Percentiles rank a stretch among this genome's conserved stretches.
These are phyloP conservation scores for Halcyon smyrnensis DNA, from an alignment of 2,797 vertebrate genomes.

Conservation along the genomic window DNA sequence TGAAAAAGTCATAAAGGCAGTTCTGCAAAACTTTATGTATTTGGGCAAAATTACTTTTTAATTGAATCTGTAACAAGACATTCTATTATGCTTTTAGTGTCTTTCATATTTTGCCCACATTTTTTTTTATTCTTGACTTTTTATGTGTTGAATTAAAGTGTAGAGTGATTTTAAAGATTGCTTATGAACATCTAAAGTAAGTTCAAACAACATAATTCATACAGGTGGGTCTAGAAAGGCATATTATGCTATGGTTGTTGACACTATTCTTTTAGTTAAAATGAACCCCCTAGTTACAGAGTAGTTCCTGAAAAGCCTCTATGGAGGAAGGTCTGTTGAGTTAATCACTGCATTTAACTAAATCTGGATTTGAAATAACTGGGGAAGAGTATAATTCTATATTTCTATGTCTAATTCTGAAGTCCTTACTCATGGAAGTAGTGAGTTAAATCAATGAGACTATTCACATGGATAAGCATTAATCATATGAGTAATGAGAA, in stretches of 20 bases:
- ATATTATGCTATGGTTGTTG: not conserved
- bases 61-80: not conserved
- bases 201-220: not conserved
- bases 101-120: not conserved
- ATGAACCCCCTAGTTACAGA: not conserved
- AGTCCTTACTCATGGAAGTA: not conserved
- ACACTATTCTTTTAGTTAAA: not conserved
- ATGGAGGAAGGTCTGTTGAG: not conserved
- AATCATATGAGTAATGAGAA: slow-evolving; percentile 60
- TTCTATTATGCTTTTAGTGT: not conserved
- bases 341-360: slow-evolving; percentile 10
- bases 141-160: not conserved
- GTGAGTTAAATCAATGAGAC: slow-evolving; percentile 45
- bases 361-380: slow-evolving; percentile 4
- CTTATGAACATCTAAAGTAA: not conserved
- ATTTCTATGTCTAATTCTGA: slow-evolving; percentile 1
- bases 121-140: not conserved
- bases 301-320: not conserved
- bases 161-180: not conserved
- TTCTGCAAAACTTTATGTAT: not conserved
- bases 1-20: not conserved
- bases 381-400: not conserved
- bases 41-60: not conserved
- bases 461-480: slow-evolving; percentile 57
- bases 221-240: not conserved